Evolutionary conservation across 2,113 vertebrate genomes (phyloP).

Genomic region (Trinectes maculatus): DNA sequence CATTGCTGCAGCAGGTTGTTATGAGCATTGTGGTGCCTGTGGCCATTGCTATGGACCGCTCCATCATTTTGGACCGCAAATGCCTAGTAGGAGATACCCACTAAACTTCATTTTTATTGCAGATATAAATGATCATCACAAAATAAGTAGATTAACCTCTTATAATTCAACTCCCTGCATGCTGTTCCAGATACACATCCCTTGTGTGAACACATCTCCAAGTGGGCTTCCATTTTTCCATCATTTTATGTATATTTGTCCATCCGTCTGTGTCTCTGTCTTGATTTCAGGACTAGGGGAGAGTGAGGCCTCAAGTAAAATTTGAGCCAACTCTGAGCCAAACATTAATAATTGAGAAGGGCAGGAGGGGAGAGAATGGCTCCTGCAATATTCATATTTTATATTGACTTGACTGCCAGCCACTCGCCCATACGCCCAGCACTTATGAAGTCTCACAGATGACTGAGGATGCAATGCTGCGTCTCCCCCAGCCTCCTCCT

Average conservation of each 20-base stretch:
- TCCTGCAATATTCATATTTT: slow-evolving; percentile 85
- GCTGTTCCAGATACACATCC: neutral
- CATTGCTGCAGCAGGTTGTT: neutral
- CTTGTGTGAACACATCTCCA: neutral
- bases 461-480: slow-evolving; percentile 61
- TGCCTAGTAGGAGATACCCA: neutral
- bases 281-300: slow-evolving; percentile 49
- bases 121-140: slow-evolving; percentile 17
- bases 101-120: slow-evolving; percentile 10
- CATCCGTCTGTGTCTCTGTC: slow-evolving; percentile 37
- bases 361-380: slow-evolving; percentile 78
- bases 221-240: neutral
- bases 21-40: neutral
- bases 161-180: neutral
- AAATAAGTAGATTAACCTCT: slow-evolving; percentile 3
- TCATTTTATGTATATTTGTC: slow-evolving; percentile 19
- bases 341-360: slow-evolving; percentile 81
- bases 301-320: slow-evolving; percentile 59
- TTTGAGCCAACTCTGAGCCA: slow-evolving; percentile 73
- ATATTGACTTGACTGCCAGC: slow-evolving; percentile 84
- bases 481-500: slow-evolving; percentile 35
- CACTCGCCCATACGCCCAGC: slow-evolving; percentile 64
- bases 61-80: neutral
- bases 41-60: neutral
- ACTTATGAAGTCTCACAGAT: slow-evolving; percentile 71